Evolutionary conservation across 2,888 invertebrate genomes (phyloP).

Genomic region (Chaetogeoica ovagalla): DNA sequence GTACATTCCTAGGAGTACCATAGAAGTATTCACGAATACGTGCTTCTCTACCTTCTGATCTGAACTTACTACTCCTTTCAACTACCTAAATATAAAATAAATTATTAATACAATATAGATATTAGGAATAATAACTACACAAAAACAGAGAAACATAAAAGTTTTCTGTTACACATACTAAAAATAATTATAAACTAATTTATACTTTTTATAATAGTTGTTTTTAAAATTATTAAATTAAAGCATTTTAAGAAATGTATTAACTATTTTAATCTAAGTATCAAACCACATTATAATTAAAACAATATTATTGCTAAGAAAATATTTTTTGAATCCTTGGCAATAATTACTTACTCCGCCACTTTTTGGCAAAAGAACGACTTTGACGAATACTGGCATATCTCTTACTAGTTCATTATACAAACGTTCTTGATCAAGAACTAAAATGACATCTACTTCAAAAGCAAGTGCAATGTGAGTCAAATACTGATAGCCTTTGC

Average conservation of each 20-base stretch:
- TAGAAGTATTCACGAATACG: conserved; percentile 94
- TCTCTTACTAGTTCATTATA: conserved; percentile 93
- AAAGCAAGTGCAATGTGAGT: conserved; percentile 89
- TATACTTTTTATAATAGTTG: no score
- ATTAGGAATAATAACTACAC: no score
- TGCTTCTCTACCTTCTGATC: conserved; percentile 76
- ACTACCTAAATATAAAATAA: conserved; percentile 68
- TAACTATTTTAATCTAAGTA: no score
- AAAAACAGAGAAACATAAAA: no score
- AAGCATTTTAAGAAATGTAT: no score
- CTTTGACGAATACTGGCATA: conserved; percentile 90
- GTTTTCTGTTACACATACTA: no score
- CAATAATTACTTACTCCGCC: conserved; percentile 76
- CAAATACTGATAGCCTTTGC: conserved; percentile 83
- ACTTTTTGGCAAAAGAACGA: conserved; percentile 90
- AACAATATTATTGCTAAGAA: background rate
- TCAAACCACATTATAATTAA: no score
- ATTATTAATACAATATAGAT: background rate
- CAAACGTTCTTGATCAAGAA: conserved; percentile 92
- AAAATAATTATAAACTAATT: no score
- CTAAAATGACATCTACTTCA: conserved; percentile 93
- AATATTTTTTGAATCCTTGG: background rate
- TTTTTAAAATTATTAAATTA: no score
- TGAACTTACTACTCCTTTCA: conserved; percentile 73
- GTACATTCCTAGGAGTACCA: conserved; percentile 72